Percentiles rank a stretch among this genome's conserved stretches.
Evolutionary conservation across 2,888 invertebrate species (phyloP).

Genomic region (Patella caerulea): DNA sequence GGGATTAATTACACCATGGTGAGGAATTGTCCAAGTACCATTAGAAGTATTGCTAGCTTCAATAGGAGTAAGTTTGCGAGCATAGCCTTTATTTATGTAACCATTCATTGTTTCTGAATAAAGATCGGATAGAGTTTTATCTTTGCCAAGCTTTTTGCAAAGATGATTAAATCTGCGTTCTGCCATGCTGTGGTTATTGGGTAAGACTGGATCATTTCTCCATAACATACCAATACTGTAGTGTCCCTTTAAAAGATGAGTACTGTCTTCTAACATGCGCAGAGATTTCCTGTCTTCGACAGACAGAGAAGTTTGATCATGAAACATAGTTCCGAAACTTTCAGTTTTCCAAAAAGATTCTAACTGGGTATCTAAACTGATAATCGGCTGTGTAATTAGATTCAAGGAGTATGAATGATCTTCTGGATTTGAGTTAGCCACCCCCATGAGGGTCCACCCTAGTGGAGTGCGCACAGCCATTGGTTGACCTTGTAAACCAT

Average conservation of each 20-base stretch:
- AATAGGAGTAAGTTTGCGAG: conserved; percentile 6
- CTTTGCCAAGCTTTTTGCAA: neutral
- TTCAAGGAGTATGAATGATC: neutral
- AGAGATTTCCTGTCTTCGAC: neutral
- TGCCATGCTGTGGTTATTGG: conserved; percentile 2
- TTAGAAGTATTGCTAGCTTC: conserved; percentile 4
- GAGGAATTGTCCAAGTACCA: conserved; percentile 12
- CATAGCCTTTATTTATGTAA: conserved; percentile 14
- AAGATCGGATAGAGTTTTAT: neutral
- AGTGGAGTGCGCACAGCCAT: neutral
- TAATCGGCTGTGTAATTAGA: neutral
- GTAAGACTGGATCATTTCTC: neutral
- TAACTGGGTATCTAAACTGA: neutral
- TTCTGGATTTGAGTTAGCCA: neutral
- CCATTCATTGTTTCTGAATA: conserved; percentile 14
- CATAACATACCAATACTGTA: neutral
- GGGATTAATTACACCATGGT: conserved; percentile 14
- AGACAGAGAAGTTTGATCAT: neutral
- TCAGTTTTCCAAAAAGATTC: conserved; percentile 3
- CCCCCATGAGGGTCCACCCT: neutral
- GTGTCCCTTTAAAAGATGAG: neutral
- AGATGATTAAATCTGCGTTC: neutral
- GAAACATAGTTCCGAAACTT: neutral
- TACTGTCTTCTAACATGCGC: neutral
- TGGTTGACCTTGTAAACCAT: neutral